Percentiles rank a stretch among this genome's conserved stretches.
Evolutionary conservation across 2,888 invertebrate species (phyloP).

Genomic region (Lasioglossum oenotherae): DNA sequence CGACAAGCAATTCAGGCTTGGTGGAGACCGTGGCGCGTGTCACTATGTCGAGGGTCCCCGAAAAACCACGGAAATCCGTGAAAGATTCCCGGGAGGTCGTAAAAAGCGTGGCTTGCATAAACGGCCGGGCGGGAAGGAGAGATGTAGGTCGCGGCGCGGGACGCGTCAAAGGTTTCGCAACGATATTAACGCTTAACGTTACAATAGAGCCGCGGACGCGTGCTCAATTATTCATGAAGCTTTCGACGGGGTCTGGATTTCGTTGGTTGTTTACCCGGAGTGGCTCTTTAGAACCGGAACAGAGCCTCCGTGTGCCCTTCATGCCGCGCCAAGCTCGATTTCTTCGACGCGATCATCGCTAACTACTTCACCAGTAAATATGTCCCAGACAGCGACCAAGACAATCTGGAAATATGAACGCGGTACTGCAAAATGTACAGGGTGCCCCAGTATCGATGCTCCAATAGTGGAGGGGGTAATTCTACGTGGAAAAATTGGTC

Average conservation of each 20-base stretch:
- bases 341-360: slow-evolving; percentile 25
- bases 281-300: background rate
- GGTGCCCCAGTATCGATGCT: background rate
- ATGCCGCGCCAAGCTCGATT: slow-evolving; percentile 21
- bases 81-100: slow-evolving; percentile 1
- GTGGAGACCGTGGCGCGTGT: background rate
- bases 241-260: slow-evolving; percentile 21
- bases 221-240: slow-evolving; percentile 57
- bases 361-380: slow-evolving; percentile 31
- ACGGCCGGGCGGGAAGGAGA: slow-evolving; percentile 23
- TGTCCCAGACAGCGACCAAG: background rate
- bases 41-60: background rate
- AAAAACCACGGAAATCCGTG: slow-evolving; percentile 29
- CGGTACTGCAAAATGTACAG: background rate
- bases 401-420: background rate
- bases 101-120: slow-evolving; percentile 38
- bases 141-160: slow-evolving; percentile 49
- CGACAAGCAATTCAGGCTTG: background rate
- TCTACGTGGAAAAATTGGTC: too few relatives aligned
- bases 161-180: slow-evolving; percentile 52
- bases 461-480: too few relatives aligned
- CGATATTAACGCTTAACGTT: slow-evolving; percentile 57
- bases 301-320: slow-evolving; percentile 24
- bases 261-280: slow-evolving; percentile 24
- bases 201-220: slow-evolving; percentile 42